A percentile compares a stretch with the other conserved stretches of the same genome.
Evolutionary conservation across 2,113 vertebrate species (phyloP).

Genomic region (Arenaria interpres): DNA sequence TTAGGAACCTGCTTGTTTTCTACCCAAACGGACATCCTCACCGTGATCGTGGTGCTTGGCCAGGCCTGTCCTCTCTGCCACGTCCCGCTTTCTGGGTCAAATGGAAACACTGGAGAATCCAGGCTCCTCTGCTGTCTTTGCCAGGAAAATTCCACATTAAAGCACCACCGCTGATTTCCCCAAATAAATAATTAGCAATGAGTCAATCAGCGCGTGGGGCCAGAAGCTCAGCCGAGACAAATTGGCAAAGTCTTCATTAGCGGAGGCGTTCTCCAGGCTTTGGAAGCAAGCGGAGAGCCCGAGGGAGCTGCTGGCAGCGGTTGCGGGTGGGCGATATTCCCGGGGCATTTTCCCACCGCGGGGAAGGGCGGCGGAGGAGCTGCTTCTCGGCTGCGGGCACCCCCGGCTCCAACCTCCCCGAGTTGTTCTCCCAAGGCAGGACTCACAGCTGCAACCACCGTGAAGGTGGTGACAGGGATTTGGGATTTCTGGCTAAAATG

Average conservation of each 20-base stretch:
- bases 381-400: neutral
- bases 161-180: neutral
- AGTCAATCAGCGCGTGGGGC: neutral
- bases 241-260: neutral
- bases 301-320: neutral
- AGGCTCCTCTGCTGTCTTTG: neutral
- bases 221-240: neutral
- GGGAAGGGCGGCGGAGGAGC: neutral
- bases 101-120: neutral
- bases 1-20: neutral
- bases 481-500: neutral
- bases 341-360: neutral
- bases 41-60: accelerated
- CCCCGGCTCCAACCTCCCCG: neutral
- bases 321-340: neutral
- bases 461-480: conserved; percentile 1
- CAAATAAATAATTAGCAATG: neutral
- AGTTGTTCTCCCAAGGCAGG: neutral
- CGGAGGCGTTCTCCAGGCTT: neutral
- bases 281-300: neutral
- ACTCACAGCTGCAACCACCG: conserved; percentile 9
- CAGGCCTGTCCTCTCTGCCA: neutral
- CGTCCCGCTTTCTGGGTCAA: neutral
- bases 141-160: neutral
- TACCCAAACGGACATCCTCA: accelerated